phyloP scores from a whole-genome alignment of 2,888 invertebrate genomes.

The Amiota minor region DNA sequence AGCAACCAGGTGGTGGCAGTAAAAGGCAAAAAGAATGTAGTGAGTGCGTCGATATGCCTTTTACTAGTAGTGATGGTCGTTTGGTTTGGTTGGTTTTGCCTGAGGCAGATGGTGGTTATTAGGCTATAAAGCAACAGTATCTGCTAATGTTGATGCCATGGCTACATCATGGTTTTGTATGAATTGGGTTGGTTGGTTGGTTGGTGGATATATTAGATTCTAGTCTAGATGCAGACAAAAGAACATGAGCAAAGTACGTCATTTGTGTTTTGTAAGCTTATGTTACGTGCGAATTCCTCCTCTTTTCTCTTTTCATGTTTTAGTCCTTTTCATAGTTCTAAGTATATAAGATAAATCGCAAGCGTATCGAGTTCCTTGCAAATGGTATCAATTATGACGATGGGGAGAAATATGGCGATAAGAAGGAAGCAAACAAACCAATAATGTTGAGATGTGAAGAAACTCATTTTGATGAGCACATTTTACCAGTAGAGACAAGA shows the following conservation, averaged over 20 bases:
- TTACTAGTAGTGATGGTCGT: too few species aligned
- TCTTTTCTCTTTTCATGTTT: neutral
- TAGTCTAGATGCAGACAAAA: neutral
- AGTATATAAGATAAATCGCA: constrained; percentile 13
- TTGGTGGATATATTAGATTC: neutral
- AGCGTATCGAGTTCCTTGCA: constrained; percentile 9
- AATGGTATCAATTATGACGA: too few species aligned
- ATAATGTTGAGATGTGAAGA: neutral
- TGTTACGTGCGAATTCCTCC: neutral
- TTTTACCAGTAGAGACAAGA: neutral
- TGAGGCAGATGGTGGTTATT: neutral
- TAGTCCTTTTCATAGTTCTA: neutral
- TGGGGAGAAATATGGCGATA: too few species aligned
- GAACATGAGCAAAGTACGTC: neutral
- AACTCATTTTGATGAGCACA: neutral
- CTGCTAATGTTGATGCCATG: constrained; percentile 1
- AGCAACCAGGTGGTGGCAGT: neutral
- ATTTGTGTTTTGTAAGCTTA: neutral
- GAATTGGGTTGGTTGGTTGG: neutral
- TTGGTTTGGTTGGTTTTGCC: too few species aligned
- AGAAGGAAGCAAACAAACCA: too few species aligned
- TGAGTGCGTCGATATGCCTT: neutral
- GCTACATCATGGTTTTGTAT: too few species aligned
- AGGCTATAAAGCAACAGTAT: constrained; percentile 1
- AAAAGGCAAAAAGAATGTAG: constrained; percentile 1